Evolutionary conservation across 2,888 invertebrate species (phyloP).

Genomic region (Synanthedon vespiformis): DNA sequence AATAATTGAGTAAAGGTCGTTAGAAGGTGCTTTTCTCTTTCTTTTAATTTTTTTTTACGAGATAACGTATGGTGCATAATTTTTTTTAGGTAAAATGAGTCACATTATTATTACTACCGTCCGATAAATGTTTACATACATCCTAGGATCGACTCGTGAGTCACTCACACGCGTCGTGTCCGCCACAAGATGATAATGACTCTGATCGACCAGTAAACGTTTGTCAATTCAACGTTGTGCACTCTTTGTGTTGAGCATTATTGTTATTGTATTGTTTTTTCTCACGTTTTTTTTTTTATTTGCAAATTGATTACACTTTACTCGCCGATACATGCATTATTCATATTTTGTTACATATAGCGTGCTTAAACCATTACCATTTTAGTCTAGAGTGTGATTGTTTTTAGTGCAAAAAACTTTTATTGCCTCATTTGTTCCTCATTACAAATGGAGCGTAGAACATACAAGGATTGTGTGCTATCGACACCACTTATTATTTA

Average conservation of each 20-base stretch:
- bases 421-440: slow-evolving; percentile 27
- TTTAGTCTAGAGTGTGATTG: slow-evolving; percentile 14
- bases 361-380: slow-evolving; percentile 13
- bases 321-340: slow-evolving; percentile 13
- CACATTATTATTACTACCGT: slow-evolving; percentile 31
- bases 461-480: slow-evolving; percentile 27
- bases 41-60: too few species aligned
- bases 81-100: slow-evolving; percentile 26
- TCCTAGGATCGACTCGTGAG: slow-evolving; percentile 50
- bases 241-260: slow-evolving; percentile 21
- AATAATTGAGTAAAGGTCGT: too few species aligned
- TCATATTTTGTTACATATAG: slow-evolving; percentile 15
- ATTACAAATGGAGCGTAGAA: slow-evolving; percentile 38
- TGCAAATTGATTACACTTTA: background rate
- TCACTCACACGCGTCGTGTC: slow-evolving; percentile 42
- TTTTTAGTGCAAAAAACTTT: slow-evolving; percentile 24
- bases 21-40: too few species aligned
- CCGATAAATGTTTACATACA: slow-evolving; percentile 48
- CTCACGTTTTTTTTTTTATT: background rate
- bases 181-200: slow-evolving; percentile 46
- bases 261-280: slow-evolving; percentile 12
- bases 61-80: too few species aligned
- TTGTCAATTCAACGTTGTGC: slow-evolving; percentile 23
- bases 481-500: slow-evolving; percentile 12
- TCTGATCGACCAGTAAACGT: slow-evolving; percentile 39